Evolutionary conservation across 2,888 invertebrate species (phyloP).

Genomic region (Rotaria sp.): DNA sequence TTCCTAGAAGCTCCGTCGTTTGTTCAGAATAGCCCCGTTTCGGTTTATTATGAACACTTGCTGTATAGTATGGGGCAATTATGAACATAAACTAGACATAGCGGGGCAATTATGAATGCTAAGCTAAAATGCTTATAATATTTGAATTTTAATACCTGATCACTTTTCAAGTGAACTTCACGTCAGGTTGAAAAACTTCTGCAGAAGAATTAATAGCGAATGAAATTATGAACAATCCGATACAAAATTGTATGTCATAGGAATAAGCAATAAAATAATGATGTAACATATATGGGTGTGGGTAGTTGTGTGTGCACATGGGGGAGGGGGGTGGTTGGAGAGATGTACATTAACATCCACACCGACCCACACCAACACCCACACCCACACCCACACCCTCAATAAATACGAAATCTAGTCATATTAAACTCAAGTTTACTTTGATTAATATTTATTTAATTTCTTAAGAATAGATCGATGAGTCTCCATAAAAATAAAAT

Average conservation of each 20-base stretch:
- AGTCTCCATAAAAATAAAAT: too few relatives aligned
- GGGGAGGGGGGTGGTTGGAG: too few relatives aligned
- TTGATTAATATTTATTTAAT: too few relatives aligned
- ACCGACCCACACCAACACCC: too few relatives aligned
- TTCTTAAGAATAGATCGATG: too few relatives aligned
- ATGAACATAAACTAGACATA: background rate
- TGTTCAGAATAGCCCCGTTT: background rate
- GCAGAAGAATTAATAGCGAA: background rate
- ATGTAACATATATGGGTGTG: too few relatives aligned
- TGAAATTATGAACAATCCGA: background rate
- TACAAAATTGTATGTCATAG: background rate
- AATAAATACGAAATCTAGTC: too few relatives aligned
- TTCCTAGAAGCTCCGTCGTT: background rate
- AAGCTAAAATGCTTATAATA: background rate
- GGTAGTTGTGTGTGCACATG: too few relatives aligned
- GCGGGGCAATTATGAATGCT: background rate
- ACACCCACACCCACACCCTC: too few relatives aligned
- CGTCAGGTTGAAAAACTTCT: background rate
- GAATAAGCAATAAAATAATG: too few relatives aligned
- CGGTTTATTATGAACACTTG: background rate
- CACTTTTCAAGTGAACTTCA: background rate
- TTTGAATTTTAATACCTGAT: background rate
- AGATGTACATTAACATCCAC: too few relatives aligned
- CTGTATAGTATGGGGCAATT: background rate
- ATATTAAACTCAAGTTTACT: too few relatives aligned